Percentiles rank a stretch among this genome's conserved stretches.
These are phyloP conservation scores for Gymnocheta viridis DNA, from an alignment of 2,888 invertebrate genomes.

Conservation along the genomic window DNA sequence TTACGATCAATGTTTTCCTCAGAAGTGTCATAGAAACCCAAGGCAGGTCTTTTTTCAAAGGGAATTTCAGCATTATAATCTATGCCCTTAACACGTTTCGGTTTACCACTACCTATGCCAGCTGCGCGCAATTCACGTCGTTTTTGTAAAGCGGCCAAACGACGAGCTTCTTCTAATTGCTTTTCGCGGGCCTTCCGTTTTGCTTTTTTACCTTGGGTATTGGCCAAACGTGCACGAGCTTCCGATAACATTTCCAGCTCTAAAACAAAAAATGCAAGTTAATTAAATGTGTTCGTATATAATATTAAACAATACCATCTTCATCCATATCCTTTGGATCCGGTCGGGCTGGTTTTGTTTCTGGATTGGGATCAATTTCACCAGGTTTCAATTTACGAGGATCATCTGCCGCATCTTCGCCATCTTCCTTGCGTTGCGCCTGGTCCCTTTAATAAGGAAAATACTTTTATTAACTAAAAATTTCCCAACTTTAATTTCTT, in stretches of 20 bases:
- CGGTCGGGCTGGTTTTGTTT: constrained; percentile 99
- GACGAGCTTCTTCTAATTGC: constrained; percentile 97
- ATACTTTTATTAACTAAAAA: background rate
- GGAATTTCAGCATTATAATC: constrained; percentile 99
- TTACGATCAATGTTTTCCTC: constrained; percentile 93
- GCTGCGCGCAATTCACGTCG: constrained; percentile 98
- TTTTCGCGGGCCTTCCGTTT: constrained; percentile 98
- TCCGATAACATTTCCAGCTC: constrained; percentile 99
- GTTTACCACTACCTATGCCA: constrained; percentile 87
- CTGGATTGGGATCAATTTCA: constrained; percentile 99
- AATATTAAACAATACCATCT: constrained; percentile 87
- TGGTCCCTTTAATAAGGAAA: constrained; percentile 88
- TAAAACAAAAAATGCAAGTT: constrained; percentile 76
- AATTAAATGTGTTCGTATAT: background rate
- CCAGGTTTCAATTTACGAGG: constrained; percentile 98
- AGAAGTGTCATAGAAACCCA: constrained; percentile 97
- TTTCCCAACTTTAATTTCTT: background rate
- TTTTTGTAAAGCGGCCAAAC: constrained; percentile 98
- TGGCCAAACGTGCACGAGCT: constrained; percentile 98
- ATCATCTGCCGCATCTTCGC: constrained; percentile 95
- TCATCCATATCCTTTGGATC: constrained; percentile 99
- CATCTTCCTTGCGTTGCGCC: constrained; percentile 97
- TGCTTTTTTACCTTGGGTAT: constrained; percentile 97
- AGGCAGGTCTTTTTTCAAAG: constrained; percentile 96
- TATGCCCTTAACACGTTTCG: constrained; percentile 89